Evolutionary conservation across 2,888 invertebrate species (phyloP).

Genomic region (Drosophila falleni): DNA sequence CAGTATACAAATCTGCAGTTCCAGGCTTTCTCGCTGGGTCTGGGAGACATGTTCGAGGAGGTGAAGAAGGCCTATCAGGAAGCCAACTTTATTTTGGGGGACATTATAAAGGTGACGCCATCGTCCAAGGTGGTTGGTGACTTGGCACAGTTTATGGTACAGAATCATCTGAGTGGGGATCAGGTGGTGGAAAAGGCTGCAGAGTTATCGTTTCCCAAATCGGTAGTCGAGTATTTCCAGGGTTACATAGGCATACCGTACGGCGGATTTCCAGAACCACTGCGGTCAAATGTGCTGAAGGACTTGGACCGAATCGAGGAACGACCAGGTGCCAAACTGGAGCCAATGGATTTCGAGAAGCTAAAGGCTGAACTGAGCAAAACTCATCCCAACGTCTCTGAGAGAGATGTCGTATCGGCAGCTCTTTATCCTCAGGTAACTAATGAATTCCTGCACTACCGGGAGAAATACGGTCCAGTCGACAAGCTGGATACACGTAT

Average conservation of each 20-base stretch:
- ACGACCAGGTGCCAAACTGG: slow-evolving; percentile 94
- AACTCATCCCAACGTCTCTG: slow-evolving; percentile 88
- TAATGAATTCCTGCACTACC: slow-evolving; percentile 94
- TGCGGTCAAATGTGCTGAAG: slow-evolving; percentile 91
- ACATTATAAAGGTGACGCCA: slow-evolving; percentile 99
- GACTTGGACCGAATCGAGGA: slow-evolving; percentile 95
- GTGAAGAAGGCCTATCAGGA: slow-evolving; percentile 97
- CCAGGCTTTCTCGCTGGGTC: slow-evolving; percentile 98
- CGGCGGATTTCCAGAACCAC: slow-evolving; percentile 98
- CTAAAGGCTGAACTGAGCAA: slow-evolving; percentile 91
- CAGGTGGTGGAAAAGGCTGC: slow-evolving; percentile 95
- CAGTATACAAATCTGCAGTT: slow-evolving; percentile 99
- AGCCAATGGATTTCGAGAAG: slow-evolving; percentile 93
- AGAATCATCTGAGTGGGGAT: slow-evolving; percentile 94
- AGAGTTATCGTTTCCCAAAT: slow-evolving; percentile 98
- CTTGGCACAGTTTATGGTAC: slow-evolving; percentile 99
- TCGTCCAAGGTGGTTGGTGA: slow-evolving; percentile 99
- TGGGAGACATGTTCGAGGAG: slow-evolving; percentile 98
- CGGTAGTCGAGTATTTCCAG: slow-evolving; percentile 98
- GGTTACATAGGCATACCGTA: slow-evolving; percentile 98
- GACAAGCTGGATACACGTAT: slow-evolving; percentile 97
- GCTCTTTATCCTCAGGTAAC: slow-evolving; percentile 98
- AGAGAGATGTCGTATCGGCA: slow-evolving; percentile 97
- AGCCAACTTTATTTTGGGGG: slow-evolving; percentile 97
- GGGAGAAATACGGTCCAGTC: slow-evolving; percentile 96